A percentile compares a stretch with the other conserved stretches of the same genome.
Evolutionary conservation across 2,113 vertebrate species (phyloP).

Genomic region (Labeo catla): DNA sequence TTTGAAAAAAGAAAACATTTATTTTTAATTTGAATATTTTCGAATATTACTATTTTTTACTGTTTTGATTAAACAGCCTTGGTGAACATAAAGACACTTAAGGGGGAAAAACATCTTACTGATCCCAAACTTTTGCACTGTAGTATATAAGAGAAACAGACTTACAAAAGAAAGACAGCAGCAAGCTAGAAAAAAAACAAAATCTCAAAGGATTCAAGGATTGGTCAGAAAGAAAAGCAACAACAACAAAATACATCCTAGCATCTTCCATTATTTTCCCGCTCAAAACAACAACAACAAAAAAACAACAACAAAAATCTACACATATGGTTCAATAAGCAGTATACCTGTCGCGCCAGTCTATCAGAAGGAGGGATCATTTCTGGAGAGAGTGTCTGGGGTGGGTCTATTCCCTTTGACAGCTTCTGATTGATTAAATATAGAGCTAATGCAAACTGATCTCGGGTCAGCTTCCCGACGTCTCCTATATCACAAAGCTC

Average conservation of each 20-base stretch:
- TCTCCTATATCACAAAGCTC: slow-evolving; percentile 94
- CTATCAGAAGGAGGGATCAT: slow-evolving; percentile 97
- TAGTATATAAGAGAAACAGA: background rate
- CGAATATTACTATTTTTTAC: background rate
- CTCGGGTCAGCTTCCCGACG: slow-evolving; percentile 92
- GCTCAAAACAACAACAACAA: background rate
- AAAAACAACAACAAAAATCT: background rate
- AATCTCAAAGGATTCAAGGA: background rate
- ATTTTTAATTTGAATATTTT: background rate
- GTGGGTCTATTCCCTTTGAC: slow-evolving; percentile 90
- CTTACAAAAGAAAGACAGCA: background rate
- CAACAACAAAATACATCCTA: background rate
- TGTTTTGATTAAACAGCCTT: background rate
- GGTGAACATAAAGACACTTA: background rate
- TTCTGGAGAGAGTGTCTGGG: slow-evolving; percentile 86
- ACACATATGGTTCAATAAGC: background rate
- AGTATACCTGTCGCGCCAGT: slow-evolving; percentile 71
- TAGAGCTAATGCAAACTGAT: slow-evolving; percentile 96
- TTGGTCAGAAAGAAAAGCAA: background rate
- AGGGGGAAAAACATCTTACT: background rate
- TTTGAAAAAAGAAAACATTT: background rate
- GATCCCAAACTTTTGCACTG: background rate
- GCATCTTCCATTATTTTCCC: background rate
- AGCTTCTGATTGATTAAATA: slow-evolving; percentile 96
- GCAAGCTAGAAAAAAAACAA: background rate